Evolutionary conservation across 2,797 vertebrate species (phyloP), one percentile per base, ranked within the genome.

Genomic region (Molothrus aeneus): DNA sequence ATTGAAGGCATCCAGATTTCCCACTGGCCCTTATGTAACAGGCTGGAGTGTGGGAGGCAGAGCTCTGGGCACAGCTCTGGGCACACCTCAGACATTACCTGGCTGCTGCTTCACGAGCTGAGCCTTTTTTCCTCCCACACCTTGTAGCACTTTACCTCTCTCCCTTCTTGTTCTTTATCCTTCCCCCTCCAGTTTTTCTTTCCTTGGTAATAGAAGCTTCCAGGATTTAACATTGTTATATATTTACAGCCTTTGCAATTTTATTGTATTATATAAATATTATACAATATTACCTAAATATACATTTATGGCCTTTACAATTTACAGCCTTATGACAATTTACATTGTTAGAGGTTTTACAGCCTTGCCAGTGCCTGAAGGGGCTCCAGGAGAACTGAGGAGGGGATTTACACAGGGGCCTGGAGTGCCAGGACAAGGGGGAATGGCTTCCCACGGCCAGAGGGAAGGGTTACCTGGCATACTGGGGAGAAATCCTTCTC

Each of bases 1-100:
- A 84, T 45, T 66, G 47, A 69, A 80, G 73, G 64, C 5, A 0
- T 57, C 34, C 42, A 32, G 51, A 73, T 91, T 86, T 68, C 94
- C 74, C 66, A 8, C n/a, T 0, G 10, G 81, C 75, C 82, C 81
- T 77, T 78, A 53, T 18, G 25, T 74, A 59, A 80, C 14, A 48
- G 93, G 73, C 64, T 72, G 32, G 17, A 18, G 34, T 14, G 80
- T 29, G n/a, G 93, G 93, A 92, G 91, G 90, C 31, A 80, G 42
- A 95, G 91, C 89, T 88, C 92, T 43, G 71, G 80, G 79, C 87
- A 73, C 90, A 19, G 90, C 88, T 87, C 91, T 45, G 72, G 80
- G 78, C 88, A 82, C 91, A 45, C 79, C 94, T 69, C 80, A 19
- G 70, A 42, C 68, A 9, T 83, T 75, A 78, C 82, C 80, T 93